Evolutionary conservation across 2,113 vertebrate species (phyloP).

Genomic region (Pandion haliaetus): DNA sequence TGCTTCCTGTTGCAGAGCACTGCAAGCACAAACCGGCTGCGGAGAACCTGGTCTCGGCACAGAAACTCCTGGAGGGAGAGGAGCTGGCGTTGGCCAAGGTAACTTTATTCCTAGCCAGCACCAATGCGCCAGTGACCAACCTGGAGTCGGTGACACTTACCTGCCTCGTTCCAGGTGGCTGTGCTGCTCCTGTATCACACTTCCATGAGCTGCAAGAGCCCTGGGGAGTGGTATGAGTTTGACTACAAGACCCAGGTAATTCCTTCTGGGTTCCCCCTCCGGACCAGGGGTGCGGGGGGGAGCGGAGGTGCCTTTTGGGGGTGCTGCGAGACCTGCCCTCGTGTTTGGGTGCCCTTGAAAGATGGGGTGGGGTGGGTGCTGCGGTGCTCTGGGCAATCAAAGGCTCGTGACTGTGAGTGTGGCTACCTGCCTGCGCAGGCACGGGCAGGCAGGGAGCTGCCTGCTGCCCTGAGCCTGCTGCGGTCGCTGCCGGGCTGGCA

Average conservation of each 20-base stretch:
- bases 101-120: not conserved
- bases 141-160: not conserved
- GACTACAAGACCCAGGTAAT: slow-evolving; percentile 85
- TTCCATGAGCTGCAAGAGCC: slow-evolving; percentile 77
- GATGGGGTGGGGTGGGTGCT: not conserved
- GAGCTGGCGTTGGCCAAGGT: slow-evolving; percentile 90
- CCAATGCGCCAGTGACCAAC: fast-evolving
- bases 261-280: not conserved
- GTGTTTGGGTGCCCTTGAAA: not conserved
- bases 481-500: not conserved
- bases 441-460: not conserved
- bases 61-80: slow-evolving; percentile 74
- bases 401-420: not conserved
- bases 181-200: slow-evolving; percentile 84
- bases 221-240: slow-evolving; percentile 72
- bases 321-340: not conserved
- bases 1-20: slow-evolving; percentile 69
- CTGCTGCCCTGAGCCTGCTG: fast-evolving
- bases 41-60: slow-evolving; percentile 72
- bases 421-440: not conserved
- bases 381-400: not conserved
- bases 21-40: slow-evolving; percentile 70
- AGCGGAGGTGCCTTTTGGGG: not conserved
- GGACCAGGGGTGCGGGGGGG: no score
- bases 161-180: slow-evolving; percentile 53